Base-by-base conservation (phyloP, 2,888 invertebrate species). In the Pyrrhopygopsis socrates region DNA sequence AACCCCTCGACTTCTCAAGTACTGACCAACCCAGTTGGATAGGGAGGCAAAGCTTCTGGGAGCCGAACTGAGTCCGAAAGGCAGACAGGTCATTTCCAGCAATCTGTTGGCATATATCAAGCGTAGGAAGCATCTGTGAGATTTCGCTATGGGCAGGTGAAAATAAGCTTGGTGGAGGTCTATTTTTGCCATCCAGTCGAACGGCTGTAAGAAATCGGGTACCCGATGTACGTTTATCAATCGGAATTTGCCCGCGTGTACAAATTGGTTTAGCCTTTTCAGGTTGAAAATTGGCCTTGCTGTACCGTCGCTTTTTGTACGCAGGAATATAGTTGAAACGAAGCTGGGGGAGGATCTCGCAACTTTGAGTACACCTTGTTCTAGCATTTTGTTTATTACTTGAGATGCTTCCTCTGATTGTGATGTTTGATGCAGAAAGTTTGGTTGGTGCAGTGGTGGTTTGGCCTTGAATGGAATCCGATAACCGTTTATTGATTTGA, bases 101-200 rank as follows among this genome's bases (percentile, higher is more conserved):
- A 58, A 22, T 9, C 22, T 58, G 58, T 58, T n/a, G 58, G 58
- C 58, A 58, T 58, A 58, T 22, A 58, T 22, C 58, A 58, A n/a
- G 9, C 22, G 22, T 22, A 58, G n/a, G 27, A 65, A 34, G 34
- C 34, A 11, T 34, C 34, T 5, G 11, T 34, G 34, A 8, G 34
- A 34, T 34, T 34, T 11, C 0, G 83, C 27, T 41, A 94, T 65
- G 1, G 67, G 24, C 9, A 94, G 22, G 27, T 94, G 90, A 78
- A 93, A 94, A 68, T 93, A 93, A 0, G 92, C 94, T 45, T 92
- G 88, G 0, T 89, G 88, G 0, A 92, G 63, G 63, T 94, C 93
- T 22, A 94, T 60, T 77, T 94, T 94, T 71, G 79, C 78, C 58
- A 94, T 50, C 89, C 91, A 93, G 58, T 94, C 94, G 13, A 74